Evolutionary conservation across 2,113 vertebrate species (phyloP).

Genomic region (Hipposideros armiger): DNA sequence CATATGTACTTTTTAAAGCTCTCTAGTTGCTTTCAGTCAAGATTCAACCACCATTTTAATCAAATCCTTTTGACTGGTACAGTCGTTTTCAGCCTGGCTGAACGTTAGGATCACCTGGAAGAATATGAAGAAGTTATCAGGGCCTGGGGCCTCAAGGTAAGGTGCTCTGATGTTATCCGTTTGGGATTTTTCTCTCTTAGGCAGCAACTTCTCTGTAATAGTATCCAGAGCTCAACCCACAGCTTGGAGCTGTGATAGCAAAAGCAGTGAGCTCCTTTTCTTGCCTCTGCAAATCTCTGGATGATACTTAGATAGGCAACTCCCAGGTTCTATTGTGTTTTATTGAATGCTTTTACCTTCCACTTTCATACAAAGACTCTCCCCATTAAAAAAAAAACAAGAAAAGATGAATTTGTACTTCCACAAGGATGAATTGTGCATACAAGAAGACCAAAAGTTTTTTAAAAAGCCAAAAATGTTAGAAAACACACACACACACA

Average conservation of each 20-base stretch:
- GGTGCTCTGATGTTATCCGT: background rate
- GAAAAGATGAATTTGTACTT: background rate
- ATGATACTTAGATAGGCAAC: background rate
- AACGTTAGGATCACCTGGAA: background rate
- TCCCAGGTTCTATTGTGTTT: background rate
- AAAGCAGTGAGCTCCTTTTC: background rate
- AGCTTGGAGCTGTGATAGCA: background rate
- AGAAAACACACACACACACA: background rate
- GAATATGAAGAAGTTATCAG: background rate
- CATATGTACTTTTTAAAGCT: background rate
- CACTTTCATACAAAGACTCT: background rate
- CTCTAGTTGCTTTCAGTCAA: background rate
- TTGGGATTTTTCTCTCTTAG: background rate
- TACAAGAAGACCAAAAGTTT: background rate
- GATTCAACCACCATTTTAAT: background rate
- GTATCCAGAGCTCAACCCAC: background rate
- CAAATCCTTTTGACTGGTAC: background rate
- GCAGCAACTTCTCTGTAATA: background rate
- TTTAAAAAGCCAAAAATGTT: background rate
- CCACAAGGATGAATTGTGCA: background rate
- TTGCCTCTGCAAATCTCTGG: background rate
- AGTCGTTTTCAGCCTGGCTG: background rate
- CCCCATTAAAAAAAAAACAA: background rate
- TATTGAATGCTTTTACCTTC: conserved; percentile 37
- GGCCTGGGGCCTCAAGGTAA: accelerated